A percentile compares a stretch with the other conserved stretches of the same genome.
Conservation (phyloP, 2,888 invertebrate species). For the Campoplex capitator region DNA sequence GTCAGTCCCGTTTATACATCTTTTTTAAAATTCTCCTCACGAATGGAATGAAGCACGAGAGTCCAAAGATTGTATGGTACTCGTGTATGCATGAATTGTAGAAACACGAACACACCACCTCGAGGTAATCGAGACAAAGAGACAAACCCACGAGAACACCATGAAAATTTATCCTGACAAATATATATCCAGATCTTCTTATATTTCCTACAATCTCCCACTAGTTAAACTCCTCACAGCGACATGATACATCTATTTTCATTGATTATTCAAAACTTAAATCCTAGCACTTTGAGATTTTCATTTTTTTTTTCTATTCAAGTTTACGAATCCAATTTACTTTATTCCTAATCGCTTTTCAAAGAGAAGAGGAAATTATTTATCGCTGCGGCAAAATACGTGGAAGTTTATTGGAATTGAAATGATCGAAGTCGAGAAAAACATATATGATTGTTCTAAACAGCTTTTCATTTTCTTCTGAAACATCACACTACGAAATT, state of each 20-base stretch:
- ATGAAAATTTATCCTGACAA: constrained; percentile 38
- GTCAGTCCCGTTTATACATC: constrained; percentile 65
- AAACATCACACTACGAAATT: constrained; percentile 10
- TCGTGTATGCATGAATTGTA: background rate
- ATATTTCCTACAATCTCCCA: background rate
- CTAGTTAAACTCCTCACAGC: background rate
- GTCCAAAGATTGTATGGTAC: constrained; percentile 42
- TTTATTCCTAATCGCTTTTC: background rate
- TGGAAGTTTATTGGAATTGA: background rate
- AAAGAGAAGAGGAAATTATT: background rate
- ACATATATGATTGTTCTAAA: background rate
- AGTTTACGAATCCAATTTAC: background rate
- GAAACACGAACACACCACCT: constrained; percentile 37
- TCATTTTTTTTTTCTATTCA: background rate
- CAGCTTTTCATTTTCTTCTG: constrained; percentile 16
- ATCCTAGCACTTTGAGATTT: background rate
- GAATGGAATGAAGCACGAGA: constrained; percentile 71
- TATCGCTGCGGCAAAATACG: background rate
- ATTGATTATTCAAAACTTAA: background rate
- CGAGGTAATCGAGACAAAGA: constrained; percentile 58
- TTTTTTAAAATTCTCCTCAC: constrained; percentile 75
- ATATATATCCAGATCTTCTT: constrained; percentile 17
- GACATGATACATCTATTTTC: background rate
- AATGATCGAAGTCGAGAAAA: background rate
- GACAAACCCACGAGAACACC: constrained; percentile 35